These are phyloP conservation scores for Latrodectus geometricus DNA, from an alignment of 1,140 invertebrate species.

Conservation along the genomic window DNA sequence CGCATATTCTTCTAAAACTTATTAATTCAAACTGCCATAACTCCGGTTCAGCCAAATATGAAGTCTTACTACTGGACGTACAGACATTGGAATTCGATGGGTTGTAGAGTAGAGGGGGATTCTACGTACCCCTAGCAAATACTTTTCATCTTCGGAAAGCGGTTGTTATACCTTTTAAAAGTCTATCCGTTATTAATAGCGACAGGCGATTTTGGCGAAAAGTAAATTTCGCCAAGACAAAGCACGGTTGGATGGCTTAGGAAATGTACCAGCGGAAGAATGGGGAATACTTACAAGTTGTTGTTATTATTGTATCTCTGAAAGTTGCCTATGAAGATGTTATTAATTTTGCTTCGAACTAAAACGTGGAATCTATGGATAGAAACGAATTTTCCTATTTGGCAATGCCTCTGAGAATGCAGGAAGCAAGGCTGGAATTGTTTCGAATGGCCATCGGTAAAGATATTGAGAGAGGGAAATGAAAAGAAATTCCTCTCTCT, in stretches of 20 bases:
- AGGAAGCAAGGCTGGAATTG: neutral
- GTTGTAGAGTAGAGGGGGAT: neutral
- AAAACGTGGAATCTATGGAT: neutral
- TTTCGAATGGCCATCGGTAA: slow-evolving; percentile 14
- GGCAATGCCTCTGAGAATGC: too few species aligned
- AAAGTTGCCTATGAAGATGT: slow-evolving; percentile 22
- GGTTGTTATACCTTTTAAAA: slow-evolving; percentile 33
- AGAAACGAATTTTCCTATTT: too few species aligned
- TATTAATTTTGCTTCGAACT: slow-evolving; percentile 50
- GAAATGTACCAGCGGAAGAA: neutral
- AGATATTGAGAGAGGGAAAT: slow-evolving; percentile 21
- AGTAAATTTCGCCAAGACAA: slow-evolving; percentile 9
- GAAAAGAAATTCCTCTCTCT: slow-evolving; percentile 27
- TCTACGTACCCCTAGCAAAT: slow-evolving; percentile 2
- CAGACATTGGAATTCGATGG: neutral
- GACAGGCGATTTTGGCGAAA: slow-evolving; percentile 34
- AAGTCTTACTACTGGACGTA: neutral
- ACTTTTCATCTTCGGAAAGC: slow-evolving; percentile 13
- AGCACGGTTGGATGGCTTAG: slow-evolving; percentile 7
- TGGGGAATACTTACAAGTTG: neutral
- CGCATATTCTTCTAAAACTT: slow-evolving; percentile 41
- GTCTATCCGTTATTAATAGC: slow-evolving; percentile 49
- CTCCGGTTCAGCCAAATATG: slow-evolving; percentile 46
- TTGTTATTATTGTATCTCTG: slow-evolving; percentile 10
- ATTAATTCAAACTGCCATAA: slow-evolving; percentile 54